Base-by-base conservation (phyloP, 2,888 invertebrate genomes). In the Hipparchia sbordonii region DNA sequence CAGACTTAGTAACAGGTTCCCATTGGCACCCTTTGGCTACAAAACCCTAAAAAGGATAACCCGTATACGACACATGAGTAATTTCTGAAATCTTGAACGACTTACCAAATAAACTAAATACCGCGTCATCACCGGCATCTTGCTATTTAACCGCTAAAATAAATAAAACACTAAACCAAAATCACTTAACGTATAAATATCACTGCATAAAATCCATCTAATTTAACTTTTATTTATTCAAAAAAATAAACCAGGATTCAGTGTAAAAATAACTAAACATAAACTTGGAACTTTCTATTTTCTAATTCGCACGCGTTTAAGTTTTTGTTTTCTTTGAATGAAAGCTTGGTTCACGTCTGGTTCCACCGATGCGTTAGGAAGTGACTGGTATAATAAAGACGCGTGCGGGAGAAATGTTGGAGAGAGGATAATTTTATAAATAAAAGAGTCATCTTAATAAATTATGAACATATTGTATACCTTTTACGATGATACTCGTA, bases 51-150 rank as follows among this genome's bases (percentile, higher is more conserved):
- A 39, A 39, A 39, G 5, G 2, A 39, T 4, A 39, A 39, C 2
- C 2, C 5, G 39, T 39, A 5, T 39, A 39, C 39, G 39, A 39
- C 39, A 39, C 5, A 66, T 23, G 33, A 46, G 4, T 59, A 59
- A 10, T 59, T 23, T 39, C 9, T 9, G 6, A 60, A 5, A 13
- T 61, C 46, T 6, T 45, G 45, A 51, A 67, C 9, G 5, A 67
- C 78, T 78, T 73, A 78, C 78, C 78, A 77, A 74, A 74, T 77
- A 74, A 63, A 78, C 54, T 33, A 78, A 72, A 77, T 71, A 76
- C 68, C 75, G 75, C 74, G 73, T 72, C 74, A 75, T 74, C 48
- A 54, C 54, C 23, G 68, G 73, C 74, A 74, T 76, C 67, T 71
- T 72, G 52, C 57, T 51, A 69, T 69, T 60, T 48, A 48, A 67